phyloP scores from a whole-genome alignment of 2,113 vertebrate genomes.

The Entomyzon cyanotis region DNA sequence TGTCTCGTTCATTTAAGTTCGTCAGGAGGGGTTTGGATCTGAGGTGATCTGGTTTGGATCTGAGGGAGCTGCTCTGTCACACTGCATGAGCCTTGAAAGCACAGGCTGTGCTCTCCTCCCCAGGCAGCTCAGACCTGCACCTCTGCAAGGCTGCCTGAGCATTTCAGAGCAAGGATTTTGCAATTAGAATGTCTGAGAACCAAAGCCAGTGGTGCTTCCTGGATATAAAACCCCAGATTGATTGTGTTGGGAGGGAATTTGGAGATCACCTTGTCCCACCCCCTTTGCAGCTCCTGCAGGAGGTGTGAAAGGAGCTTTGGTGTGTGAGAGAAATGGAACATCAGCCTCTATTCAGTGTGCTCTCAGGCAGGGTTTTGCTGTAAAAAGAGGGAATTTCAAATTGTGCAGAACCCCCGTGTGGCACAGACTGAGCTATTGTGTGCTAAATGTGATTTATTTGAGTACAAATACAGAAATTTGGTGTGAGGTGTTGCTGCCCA shows the following conservation, averaged over 20 bases:
- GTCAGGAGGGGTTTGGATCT: background rate
- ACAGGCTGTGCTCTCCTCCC: background rate
- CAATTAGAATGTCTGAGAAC: background rate
- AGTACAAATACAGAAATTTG: fast-evolving
- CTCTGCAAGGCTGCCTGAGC: background rate
- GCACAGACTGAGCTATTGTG: background rate
- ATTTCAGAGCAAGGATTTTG: background rate
- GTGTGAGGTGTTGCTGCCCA: fast-evolving
- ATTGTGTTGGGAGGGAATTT: background rate
- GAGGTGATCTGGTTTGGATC: background rate
- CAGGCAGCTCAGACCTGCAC: background rate
- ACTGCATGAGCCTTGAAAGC: background rate
- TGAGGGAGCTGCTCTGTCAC: background rate
- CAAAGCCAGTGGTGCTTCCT: background rate
- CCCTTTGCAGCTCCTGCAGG: background rate
- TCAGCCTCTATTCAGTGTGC: background rate
- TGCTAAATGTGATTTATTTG: background rate
- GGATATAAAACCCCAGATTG: background rate
- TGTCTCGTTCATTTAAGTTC: fast-evolving
- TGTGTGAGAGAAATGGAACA: no score
- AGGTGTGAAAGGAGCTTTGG: background rate
- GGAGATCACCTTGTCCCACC: background rate
- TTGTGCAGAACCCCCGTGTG: no score
- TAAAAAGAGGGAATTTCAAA: background rate
- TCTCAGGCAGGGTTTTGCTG: background rate